phyloP scores from a whole-genome alignment of 2,888 invertebrate genomes.

The Argynnis bischoffii region DNA sequence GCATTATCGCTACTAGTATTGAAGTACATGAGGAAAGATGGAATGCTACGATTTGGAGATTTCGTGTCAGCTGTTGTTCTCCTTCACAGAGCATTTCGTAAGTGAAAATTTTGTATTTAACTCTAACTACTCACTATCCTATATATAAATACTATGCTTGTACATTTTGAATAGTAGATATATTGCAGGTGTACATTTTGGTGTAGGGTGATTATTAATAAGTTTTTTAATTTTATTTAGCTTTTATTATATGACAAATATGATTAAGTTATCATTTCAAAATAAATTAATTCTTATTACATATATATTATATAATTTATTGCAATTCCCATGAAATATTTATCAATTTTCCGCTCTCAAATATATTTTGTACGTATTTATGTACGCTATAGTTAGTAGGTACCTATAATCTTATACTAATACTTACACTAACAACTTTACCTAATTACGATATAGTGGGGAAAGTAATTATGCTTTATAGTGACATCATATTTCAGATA shows the following conservation, averaged over 20 bases:
- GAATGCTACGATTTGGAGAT: conserved; percentile 94
- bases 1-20: conserved; percentile 91
- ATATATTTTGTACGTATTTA: too few species aligned
- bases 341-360: too few species aligned
- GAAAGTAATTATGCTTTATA: conserved; percentile 1
- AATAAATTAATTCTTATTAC: too few species aligned
- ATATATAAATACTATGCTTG: not conserved
- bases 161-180: too few species aligned
- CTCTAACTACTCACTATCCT: not conserved
- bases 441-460: not conserved
- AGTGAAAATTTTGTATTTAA: conserved; percentile 53
- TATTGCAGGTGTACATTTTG: not conserved
- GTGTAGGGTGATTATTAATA: not conserved
- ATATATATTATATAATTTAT: too few species aligned
- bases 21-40: conserved; percentile 95
- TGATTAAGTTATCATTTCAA: too few species aligned
- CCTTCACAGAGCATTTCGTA: conserved; percentile 93
- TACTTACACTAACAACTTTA: too few species aligned
- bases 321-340: too few species aligned
- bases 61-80: conserved; percentile 95
- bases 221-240: too few species aligned
- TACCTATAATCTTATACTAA: too few species aligned
- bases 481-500: conserved; percentile 51
- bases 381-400: too few species aligned
- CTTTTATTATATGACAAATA: too few species aligned